A percentile compares a stretch with the other conserved stretches of the same genome.
Conservation (phyloP, 1,140 invertebrate genomes). For the Zaprionus taronus region DNA sequence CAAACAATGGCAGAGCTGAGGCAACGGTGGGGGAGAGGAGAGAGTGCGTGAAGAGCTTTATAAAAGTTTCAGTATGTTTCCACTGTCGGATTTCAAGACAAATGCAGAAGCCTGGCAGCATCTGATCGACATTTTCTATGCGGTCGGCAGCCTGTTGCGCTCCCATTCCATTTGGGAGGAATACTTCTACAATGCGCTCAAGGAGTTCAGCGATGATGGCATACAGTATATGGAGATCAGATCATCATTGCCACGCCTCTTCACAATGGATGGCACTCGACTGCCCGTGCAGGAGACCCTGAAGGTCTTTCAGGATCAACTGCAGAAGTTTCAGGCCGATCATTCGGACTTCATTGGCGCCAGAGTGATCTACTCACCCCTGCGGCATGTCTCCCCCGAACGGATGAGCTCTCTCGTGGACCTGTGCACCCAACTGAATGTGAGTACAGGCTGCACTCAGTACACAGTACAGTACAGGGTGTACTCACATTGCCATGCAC, state of each 20-base stretch:
- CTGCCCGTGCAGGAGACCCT: constrained; percentile 86
- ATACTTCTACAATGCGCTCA: constrained; percentile 89
- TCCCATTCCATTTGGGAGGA: constrained; percentile 90
- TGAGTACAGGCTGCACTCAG: constrained; percentile 20
- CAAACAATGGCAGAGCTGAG: constrained; percentile 86
- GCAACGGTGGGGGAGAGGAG: constrained; percentile 31
- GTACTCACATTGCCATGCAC: no score
- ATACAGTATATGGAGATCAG: constrained; percentile 91
- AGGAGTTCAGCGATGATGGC: constrained; percentile 90
- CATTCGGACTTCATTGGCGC: constrained; percentile 89
- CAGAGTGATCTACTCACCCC: constrained; percentile 89
- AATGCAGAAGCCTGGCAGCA: constrained; percentile 88
- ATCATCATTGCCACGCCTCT: constrained; percentile 85
- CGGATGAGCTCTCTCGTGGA: constrained; percentile 85
- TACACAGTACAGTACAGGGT: no score
- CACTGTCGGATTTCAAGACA: constrained; percentile 85
- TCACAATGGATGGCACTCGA: constrained; percentile 87
- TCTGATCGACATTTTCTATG: constrained; percentile 87
- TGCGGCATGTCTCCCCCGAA: constrained; percentile 77
- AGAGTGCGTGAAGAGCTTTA: constrained; percentile 31
- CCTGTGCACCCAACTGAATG: constrained; percentile 48
- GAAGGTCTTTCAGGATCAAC: constrained; percentile 86
- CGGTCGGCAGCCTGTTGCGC: constrained; percentile 87
- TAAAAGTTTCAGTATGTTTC: constrained; percentile 51
- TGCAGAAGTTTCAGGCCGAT: constrained; percentile 85